These are phyloP conservation scores for Pollimyrus isidori DNA, from an alignment of 2,113 vertebrate genomes.

Conservation along the genomic window DNA sequence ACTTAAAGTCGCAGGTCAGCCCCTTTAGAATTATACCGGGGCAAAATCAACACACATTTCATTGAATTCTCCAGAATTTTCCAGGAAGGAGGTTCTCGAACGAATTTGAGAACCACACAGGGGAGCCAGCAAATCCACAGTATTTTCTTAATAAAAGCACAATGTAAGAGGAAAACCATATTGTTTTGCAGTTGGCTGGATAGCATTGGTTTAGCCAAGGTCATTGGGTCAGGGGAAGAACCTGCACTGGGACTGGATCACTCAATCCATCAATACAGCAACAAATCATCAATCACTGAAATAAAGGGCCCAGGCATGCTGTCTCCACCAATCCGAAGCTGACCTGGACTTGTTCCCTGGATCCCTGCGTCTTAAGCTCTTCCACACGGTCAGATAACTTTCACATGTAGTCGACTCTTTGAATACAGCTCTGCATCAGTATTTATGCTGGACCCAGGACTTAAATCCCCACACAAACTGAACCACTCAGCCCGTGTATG, in stretches of 20 bases:
- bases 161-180: neutral
- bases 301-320: conserved; percentile 28
- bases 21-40: neutral
- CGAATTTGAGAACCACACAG: neutral
- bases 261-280: conserved; percentile 11
- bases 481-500: neutral
- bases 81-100: neutral
- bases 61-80: neutral
- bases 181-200: neutral
- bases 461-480: neutral
- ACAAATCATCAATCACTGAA: conserved; percentile 29
- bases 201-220: neutral
- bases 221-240: neutral
- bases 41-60: neutral
- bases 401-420: neutral
- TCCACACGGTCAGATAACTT: neutral
- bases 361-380: neutral
- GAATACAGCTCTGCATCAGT: neutral
- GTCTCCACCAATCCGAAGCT: conserved; percentile 3
- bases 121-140: neutral
- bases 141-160: neutral
- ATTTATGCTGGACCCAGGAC: neutral
- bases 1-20: neutral
- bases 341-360: neutral
- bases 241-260: conserved; percentile 9